phyloP scores from a whole-genome alignment of 2,113 vertebrate species.

The Rhea americana region DNA sequence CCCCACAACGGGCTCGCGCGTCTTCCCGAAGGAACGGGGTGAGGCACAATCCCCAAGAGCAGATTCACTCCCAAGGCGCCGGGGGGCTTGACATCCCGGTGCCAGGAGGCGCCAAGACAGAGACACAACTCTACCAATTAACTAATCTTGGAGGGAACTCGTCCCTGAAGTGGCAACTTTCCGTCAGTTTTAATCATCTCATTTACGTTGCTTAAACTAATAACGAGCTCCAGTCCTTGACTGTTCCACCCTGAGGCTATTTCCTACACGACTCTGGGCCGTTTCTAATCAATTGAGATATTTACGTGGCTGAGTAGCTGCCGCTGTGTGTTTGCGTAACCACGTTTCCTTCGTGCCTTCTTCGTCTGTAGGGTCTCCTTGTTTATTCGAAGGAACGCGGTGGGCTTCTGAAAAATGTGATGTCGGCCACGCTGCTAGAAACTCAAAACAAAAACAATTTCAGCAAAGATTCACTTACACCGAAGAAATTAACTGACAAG shows the following conservation, averaged over 20 bases:
- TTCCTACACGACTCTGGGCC: background rate
- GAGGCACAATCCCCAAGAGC: background rate
- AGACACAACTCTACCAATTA: background rate
- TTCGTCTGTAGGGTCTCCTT: background rate
- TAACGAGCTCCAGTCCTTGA: background rate
- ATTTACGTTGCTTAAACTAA: conserved; percentile 23
- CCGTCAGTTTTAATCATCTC: conserved; percentile 37
- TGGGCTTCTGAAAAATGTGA: background rate
- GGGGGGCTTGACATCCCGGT: background rate
- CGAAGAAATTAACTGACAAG: conserved; percentile 22
- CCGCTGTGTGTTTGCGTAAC: background rate
- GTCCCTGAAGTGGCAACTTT: background rate
- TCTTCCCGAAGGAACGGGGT: background rate
- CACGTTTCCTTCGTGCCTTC: background rate
- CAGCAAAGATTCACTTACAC: background rate
- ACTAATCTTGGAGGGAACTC: background rate
- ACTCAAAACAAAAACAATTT: conserved; percentile 21
- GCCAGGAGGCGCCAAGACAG: background rate
- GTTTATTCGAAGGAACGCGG: background rate
- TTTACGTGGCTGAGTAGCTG: background rate
- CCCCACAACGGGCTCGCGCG: background rate
- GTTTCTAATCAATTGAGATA: background rate
- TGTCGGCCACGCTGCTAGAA: background rate
- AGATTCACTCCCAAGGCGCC: background rate
- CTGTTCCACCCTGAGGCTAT: background rate